Evolutionary conservation across 1,140 invertebrate genomes (phyloP).

Genomic region (Dolichoris vasculosae): DNA sequence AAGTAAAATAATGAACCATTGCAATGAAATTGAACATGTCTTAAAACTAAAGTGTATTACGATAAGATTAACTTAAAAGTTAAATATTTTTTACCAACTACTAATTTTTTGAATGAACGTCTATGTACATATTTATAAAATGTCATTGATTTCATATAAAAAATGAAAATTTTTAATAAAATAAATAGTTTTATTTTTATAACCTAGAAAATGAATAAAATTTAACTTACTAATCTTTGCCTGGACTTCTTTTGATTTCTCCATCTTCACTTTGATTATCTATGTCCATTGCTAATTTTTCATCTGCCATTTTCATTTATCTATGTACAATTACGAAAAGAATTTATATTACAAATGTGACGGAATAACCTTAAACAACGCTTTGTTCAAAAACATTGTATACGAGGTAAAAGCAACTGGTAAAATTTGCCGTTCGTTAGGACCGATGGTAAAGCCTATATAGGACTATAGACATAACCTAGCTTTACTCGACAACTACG

Average conservation of each 20-base stretch:
- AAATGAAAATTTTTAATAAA: slow-evolving; percentile 67
- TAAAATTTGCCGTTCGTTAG: not conserved
- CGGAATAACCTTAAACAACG: slow-evolving; percentile 18
- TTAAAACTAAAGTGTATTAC: no score
- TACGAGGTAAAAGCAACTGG: not conserved
- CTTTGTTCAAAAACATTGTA: not conserved
- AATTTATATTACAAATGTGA: slow-evolving; percentile 17
- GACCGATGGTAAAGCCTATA: no score
- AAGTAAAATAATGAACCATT: no score
- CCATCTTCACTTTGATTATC: slow-evolving; percentile 85
- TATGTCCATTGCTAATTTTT: slow-evolving; percentile 65
- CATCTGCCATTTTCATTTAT: slow-evolving; percentile 54
- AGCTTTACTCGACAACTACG: no score
- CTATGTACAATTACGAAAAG: slow-evolving; percentile 34
- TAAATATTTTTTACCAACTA: not conserved
- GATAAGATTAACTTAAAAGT: not conserved
- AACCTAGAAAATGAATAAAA: slow-evolving; percentile 33
- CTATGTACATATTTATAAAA: not conserved
- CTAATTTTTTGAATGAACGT: not conserved
- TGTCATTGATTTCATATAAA: not conserved
- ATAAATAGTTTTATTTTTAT: slow-evolving; percentile 28
- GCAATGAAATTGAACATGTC: no score
- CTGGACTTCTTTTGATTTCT: slow-evolving; percentile 81
- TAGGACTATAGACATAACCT: no score
- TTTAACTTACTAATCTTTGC: slow-evolving; percentile 58